These are phyloP conservation scores for Rhyacophila evoluta DNA, from an alignment of 2,888 invertebrate species.

Conservation along the genomic window DNA sequence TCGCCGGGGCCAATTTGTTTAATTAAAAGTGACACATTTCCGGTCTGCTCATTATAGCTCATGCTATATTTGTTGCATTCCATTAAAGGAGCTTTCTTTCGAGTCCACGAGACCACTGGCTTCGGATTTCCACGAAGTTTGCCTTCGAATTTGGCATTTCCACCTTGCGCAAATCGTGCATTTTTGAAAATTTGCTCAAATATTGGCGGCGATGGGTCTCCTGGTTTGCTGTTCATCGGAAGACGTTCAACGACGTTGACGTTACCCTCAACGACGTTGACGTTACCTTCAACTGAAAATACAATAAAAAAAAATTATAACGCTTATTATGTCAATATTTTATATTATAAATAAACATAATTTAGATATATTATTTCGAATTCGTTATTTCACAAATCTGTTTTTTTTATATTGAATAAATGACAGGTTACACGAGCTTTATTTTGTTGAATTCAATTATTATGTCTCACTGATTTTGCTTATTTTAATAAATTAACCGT, in stretches of 20 bases:
- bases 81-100: slow-evolving; percentile 85
- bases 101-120: slow-evolving; percentile 91
- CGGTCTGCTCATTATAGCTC: slow-evolving; percentile 91
- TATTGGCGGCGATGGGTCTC: slow-evolving; percentile 90
- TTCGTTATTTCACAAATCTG: too few relatives aligned
- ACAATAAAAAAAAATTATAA: slow-evolving; percentile 58
- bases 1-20: slow-evolving; percentile 95
- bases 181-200: slow-evolving; percentile 97
- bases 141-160: slow-evolving; percentile 93
- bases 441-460: too few relatives aligned
- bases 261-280: too few relatives aligned
- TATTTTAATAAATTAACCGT: too few relatives aligned
- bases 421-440: too few relatives aligned
- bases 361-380: too few relatives aligned
- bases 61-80: slow-evolving; percentile 90
- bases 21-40: slow-evolving; percentile 91
- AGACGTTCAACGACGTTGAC: slow-evolving; percentile 69
- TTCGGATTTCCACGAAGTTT: slow-evolving; percentile 91
- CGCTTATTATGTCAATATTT: too few relatives aligned
- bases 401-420: too few relatives aligned
- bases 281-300: slow-evolving; percentile 77
- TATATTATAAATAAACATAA: too few relatives aligned
- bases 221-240: slow-evolving; percentile 68
- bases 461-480: too few relatives aligned
- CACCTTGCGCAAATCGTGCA: slow-evolving; percentile 94